These are phyloP conservation scores for Aeoliscus strigatus DNA, from an alignment of 2,797 vertebrate species.

Conservation along the genomic window DNA sequence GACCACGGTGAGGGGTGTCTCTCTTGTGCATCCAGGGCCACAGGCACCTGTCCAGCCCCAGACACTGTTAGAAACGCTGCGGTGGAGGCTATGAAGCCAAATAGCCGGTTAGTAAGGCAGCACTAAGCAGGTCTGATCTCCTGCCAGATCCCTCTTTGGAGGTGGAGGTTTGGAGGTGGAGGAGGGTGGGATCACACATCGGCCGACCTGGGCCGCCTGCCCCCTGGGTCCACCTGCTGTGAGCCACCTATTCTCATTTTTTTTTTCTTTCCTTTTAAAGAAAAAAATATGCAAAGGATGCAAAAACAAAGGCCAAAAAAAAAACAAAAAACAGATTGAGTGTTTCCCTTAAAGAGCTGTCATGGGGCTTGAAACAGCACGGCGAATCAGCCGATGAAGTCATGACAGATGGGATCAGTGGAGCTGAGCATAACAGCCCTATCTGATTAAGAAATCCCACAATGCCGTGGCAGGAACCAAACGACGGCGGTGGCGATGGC, in stretches of 20 bases:
- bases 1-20: no score
- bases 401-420: constrained; percentile 63
- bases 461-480: constrained; percentile 26
- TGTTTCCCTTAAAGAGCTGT: constrained; percentile 59
- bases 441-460: constrained; percentile 47
- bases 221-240: no score
- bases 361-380: constrained; percentile 44
- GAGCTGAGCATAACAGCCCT: constrained; percentile 40
- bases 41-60: constrained; percentile 26
- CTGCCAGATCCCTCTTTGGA: constrained; percentile 32
- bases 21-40: no score
- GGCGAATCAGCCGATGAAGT: constrained; percentile 51
- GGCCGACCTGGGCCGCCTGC: no score
- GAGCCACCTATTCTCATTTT: background rate
- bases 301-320: no score
- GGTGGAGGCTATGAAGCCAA: constrained; percentile 37
- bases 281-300: constrained; percentile 27
- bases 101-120: constrained; percentile 34
- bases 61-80: constrained; percentile 21
- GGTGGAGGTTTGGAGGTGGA: constrained; percentile 12
- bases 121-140: constrained; percentile 41
- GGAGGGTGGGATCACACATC: constrained; percentile 8
- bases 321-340: constrained; percentile 58
- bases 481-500: constrained; percentile 8
- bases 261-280: background rate